Percentiles rank a stretch among this genome's conserved stretches.
These are phyloP conservation scores for Ovis canadensis DNA, from an alignment of 2,113 vertebrate genomes.

Conservation along the genomic window DNA sequence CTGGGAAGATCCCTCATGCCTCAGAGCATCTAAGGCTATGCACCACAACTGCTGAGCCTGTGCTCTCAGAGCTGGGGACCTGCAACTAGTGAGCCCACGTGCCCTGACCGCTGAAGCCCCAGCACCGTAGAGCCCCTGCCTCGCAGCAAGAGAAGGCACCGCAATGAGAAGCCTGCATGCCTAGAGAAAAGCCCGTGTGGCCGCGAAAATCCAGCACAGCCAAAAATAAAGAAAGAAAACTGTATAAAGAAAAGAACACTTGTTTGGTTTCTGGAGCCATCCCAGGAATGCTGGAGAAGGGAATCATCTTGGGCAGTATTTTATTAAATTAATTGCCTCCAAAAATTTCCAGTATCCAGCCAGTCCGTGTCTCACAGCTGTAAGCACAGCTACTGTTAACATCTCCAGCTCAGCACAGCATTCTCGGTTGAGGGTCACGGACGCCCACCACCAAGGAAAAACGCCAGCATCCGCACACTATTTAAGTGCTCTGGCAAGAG, in stretches of 20 bases:
- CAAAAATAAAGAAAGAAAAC: neutral
- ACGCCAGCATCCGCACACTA: accelerated
- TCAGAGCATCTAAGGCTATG: neutral
- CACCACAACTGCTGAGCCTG: neutral
- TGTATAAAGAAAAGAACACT: neutral
- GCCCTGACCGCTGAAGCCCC: neutral
- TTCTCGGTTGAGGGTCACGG: accelerated
- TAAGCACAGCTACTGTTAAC: accelerated
- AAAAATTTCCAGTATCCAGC: accelerated
- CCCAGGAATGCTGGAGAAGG: neutral
- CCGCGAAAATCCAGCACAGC: neutral
- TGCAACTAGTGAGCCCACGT: neutral
- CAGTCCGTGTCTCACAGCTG: accelerated
- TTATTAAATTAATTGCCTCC: neutral
- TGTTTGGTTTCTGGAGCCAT: neutral
- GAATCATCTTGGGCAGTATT: accelerated
- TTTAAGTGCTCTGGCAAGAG: accelerated
- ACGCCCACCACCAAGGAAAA: accelerated
- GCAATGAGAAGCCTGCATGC: neutral
- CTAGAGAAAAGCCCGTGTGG: neutral
- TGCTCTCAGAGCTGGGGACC: neutral
- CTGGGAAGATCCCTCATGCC: neutral
- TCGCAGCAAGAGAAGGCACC: neutral
- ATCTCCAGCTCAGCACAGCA: neutral
- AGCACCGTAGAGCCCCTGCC: neutral